Base-by-base conservation (phyloP, 2,888 invertebrate species). In the Myopa testacea region DNA sequence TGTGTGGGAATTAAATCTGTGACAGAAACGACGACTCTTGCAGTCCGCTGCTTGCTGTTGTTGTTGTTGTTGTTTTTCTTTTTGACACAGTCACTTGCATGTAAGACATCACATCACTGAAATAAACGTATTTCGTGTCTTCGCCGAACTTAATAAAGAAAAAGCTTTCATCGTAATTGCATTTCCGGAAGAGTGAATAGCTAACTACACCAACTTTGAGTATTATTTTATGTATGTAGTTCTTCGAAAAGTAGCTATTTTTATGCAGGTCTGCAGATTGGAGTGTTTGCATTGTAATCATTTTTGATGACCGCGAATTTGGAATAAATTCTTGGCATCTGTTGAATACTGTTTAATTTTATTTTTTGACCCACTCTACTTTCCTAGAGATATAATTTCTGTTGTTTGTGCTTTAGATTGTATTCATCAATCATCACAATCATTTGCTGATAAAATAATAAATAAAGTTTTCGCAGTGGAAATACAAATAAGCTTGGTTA, bases 281-380 rank as follows among this genome's bases (percentile, higher is more conserved):
- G 8, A 40, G 45, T n/a, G n/a, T 16, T 38, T 40, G 12, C 40
- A 45, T 68, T 19, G n/a, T n/a, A 16, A 19, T 4, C 8, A n/a
- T 40, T 7, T 40, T 68, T 40, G 67, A 68, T 68, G 67, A 68
- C 67, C 67, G 67, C 67, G 45, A 68, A 68, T 68, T 45, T 68
- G n/a, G 14, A 45, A 38, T 4, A 68, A 50, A 40, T 45, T 69
- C 26, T 69, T 50, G 69, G 50, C 69, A 69, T 45, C 52, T 12
- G 19, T 50, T 50, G 10, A 50, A 26, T 26, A 26, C 8, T 26
- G 10, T 62, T 26, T 62, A 62, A 19, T 26, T 62, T 62, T 26
- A 26, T 26, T 26, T 62, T 62, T 4, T 62, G 26, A 45, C 45
- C 10, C 45, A 45, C 6, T 45, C 45, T 45, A 10, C 45, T 45